Percentiles rank a stretch among this genome's conserved stretches.
phyloP scores from a whole-genome alignment of 2,888 invertebrate genomes.

The Dermolepida albohirtum region DNA sequence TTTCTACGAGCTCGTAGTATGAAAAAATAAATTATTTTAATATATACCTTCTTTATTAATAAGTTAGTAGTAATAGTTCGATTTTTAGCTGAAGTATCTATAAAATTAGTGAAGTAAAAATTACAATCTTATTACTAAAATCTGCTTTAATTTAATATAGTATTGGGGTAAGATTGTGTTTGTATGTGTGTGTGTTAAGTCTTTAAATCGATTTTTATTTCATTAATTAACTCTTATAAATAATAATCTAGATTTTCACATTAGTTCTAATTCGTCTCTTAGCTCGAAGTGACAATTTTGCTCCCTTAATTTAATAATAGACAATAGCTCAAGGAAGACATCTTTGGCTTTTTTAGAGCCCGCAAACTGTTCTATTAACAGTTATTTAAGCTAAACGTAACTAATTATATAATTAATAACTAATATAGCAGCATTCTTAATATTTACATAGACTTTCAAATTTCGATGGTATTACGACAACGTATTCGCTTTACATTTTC shows the following conservation, averaged over 20 bases:
- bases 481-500: conserved; percentile 1
- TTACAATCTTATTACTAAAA: conserved; percentile 33
- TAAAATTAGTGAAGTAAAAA: conserved; percentile 32
- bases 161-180: conserved; percentile 35
- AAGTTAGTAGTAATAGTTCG: conserved; percentile 36
- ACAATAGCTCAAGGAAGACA: conserved; percentile 63
- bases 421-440: conserved; percentile 38
- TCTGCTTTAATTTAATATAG: conserved; percentile 27
- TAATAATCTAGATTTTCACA: conserved; percentile 37
- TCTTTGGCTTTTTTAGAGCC: conserved; percentile 62
- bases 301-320: conserved; percentile 55
- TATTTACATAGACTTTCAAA: conserved; percentile 28
- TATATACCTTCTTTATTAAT: conserved; percentile 29
- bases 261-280: conserved; percentile 40
- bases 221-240: conserved; percentile 31
- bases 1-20: conserved; percentile 62
- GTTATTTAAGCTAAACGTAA: conserved; percentile 55
- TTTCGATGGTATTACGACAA: conserved; percentile 10
- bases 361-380: conserved; percentile 62
- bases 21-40: conserved; percentile 46
- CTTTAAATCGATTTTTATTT: conserved; percentile 33
- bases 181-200: conserved; percentile 31
- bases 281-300: conserved; percentile 56
- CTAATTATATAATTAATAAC: conserved; percentile 43
- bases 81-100: conserved; percentile 32